Conservation (phyloP, 2,888 invertebrate genomes). For the Papilio gigon region DNA sequence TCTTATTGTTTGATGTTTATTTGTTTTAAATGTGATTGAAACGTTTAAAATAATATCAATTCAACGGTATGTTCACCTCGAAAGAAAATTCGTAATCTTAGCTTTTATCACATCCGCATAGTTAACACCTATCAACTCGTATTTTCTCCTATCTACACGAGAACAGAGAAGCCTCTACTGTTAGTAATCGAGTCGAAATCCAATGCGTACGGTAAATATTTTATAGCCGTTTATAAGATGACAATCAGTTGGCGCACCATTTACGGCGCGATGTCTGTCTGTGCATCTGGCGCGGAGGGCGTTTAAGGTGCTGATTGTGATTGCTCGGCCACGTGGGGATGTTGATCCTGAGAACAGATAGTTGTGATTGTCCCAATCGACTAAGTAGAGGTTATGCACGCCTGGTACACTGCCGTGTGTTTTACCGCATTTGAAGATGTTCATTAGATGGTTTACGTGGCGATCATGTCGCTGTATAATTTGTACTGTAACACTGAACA, state of each 20-base stretch:
- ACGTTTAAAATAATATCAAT: no score
- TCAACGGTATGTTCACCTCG: no score
- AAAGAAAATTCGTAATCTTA: no score
- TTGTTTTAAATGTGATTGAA: no score
- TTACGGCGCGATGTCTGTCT: conserved; percentile 34
- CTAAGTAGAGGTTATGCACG: neutral
- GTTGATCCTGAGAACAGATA: conserved; percentile 21
- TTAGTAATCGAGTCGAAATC: conserved; percentile 23
- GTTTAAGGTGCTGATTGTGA: conserved; percentile 31
- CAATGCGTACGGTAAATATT: conserved; percentile 26
- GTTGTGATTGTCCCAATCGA: conserved; percentile 1
- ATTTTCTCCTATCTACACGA: neutral
- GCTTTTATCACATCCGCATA: no score
- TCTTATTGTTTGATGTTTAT: no score
- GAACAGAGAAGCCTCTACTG: neutral
- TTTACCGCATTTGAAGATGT: neutral
- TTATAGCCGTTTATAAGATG: conserved; percentile 32
- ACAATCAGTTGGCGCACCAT: conserved; percentile 22
- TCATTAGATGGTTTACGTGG: no score
- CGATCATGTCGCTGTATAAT: no score
- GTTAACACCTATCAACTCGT: no score
- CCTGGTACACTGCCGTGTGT: neutral
- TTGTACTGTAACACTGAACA: no score
- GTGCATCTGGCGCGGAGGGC: conserved; percentile 28
- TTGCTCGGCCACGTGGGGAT: conserved; percentile 24